Base-by-base conservation (phyloP, 2,797 vertebrate species). In the Carapus acus region DNA sequence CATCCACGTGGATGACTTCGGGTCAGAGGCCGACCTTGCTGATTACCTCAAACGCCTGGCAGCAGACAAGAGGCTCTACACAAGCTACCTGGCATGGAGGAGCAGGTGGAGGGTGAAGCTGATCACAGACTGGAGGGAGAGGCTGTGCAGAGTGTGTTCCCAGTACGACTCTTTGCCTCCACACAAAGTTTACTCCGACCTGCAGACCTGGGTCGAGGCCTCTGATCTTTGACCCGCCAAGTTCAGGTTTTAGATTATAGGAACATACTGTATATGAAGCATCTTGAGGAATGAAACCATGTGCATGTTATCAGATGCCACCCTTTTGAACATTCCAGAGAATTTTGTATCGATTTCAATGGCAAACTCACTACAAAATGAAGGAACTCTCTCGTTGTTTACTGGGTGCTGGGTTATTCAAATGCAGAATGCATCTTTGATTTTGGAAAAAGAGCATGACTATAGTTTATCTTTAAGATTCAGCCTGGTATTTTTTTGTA, bases 1-100 rank as follows among this genome's bases (percentile, higher is more conserved):
- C 47, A 89, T 98, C 49, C 96, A 98, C 0, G 78, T 96, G 0
- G 83, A 94, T 0, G 89, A 96, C 49, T 98, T 98, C 43, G 1
- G 54, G 2, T 91, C 94, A 0, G 9, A 78, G 3, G 71, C 64
- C 0, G 86, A 89, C 9, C 78, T 99, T 40, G 92, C 85, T 0
- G n/a, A 21, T 0, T 88, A 88, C 71, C 80, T 99, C 3, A 46
- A 45, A 6, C 19, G 77, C 43, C 76, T 97, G 43, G 68, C 69
- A 5, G 7, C 41, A 3, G 90, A 92, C 12, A 49, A 74, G 15
- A 81, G 83, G 39, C 69, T 17, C 7, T 98, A 98, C 37, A 50
- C 0, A 2, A 65, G 80, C 16, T 96, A 89, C 71, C 90, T 96
- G 0, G 14, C 53, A 0, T 98, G 96, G 96, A 85, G 77, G 13